phyloP scores from a whole-genome alignment of 2,113 vertebrate species.

The Heterochromis multidens region DNA sequence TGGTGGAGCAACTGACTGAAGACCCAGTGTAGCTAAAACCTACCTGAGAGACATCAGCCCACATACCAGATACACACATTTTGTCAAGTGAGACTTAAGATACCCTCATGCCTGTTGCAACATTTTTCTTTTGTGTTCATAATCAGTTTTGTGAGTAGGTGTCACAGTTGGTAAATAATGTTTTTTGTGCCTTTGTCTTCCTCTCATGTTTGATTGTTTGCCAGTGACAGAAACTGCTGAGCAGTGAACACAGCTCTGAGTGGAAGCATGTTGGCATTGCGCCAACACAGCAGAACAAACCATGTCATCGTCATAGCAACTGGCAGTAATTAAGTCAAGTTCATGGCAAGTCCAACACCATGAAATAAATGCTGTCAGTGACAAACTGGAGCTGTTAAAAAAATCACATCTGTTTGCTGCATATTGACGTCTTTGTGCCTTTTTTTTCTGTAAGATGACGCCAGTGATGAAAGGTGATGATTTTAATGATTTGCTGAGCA shows the following conservation, averaged over 20 bases:
- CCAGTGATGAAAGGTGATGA: constrained; percentile 4
- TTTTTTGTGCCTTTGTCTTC: neutral
- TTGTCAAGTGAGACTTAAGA: neutral
- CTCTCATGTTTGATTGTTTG: neutral
- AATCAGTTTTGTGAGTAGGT: neutral
- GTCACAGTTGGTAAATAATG: neutral
- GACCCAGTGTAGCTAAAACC: too few relatives aligned
- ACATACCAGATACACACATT: too few relatives aligned
- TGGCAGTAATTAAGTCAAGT: constrained; percentile 23
- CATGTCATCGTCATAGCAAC: constrained; percentile 60
- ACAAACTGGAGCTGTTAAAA: neutral
- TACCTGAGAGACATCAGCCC: too few relatives aligned
- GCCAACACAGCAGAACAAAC: constrained; percentile 39
- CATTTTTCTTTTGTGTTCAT: neutral
- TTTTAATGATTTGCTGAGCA: constrained; percentile 2
- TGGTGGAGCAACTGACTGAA: too few relatives aligned
- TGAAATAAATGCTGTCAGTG: neutral
- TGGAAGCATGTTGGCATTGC: constrained; percentile 12
- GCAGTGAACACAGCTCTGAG: neutral
- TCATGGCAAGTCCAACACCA: neutral
- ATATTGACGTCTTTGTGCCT: neutral
- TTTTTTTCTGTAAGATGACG: neutral
- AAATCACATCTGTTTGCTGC: neutral
- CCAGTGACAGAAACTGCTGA: constrained; percentile 6
- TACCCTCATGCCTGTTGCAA: neutral